phyloP scores from a whole-genome alignment of 2,888 invertebrate species.

The Drosophila lacicola region DNA sequence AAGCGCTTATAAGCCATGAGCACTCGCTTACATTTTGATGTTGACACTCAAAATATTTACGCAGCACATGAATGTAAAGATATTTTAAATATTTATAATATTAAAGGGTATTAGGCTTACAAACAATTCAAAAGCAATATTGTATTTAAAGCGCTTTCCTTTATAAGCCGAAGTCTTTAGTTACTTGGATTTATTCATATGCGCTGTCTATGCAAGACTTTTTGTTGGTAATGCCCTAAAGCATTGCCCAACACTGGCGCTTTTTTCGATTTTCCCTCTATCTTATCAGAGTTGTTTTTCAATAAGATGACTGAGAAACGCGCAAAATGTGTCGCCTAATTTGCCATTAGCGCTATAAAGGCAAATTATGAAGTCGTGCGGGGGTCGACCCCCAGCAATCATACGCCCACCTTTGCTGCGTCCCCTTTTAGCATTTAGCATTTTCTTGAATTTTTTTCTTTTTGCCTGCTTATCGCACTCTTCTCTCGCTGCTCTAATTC shows the following conservation, averaged over 20 bases:
- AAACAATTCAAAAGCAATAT: neutral
- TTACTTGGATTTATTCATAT: neutral
- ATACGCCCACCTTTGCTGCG: neutral
- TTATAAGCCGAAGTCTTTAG: neutral
- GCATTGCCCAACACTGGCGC: neutral
- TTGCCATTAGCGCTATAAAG: conserved; percentile 80
- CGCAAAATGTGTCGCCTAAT: conserved; percentile 69
- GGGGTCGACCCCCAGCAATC: neutral
- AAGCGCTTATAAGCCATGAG: no score
- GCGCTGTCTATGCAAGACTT: neutral
- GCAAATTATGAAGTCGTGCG: conserved; percentile 66
- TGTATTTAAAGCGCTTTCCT: no score
- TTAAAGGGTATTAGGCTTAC: neutral
- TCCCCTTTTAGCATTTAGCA: conserved; percentile 2
- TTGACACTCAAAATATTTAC: no score
- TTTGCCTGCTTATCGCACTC: conserved; percentile 53
- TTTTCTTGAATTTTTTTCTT: conserved; percentile 10
- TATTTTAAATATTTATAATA: no score
- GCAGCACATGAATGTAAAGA: no score
- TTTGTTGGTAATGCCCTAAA: no score
- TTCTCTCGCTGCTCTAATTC: conserved; percentile 69
- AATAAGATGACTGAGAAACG: conserved; percentile 26
- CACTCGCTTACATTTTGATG: no score
- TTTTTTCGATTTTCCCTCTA: neutral
- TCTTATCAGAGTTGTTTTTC: conserved; percentile 18